Evolutionary conservation across 2,888 invertebrate genomes (phyloP).

Genomic region (Siphlonurus alternatus): DNA sequence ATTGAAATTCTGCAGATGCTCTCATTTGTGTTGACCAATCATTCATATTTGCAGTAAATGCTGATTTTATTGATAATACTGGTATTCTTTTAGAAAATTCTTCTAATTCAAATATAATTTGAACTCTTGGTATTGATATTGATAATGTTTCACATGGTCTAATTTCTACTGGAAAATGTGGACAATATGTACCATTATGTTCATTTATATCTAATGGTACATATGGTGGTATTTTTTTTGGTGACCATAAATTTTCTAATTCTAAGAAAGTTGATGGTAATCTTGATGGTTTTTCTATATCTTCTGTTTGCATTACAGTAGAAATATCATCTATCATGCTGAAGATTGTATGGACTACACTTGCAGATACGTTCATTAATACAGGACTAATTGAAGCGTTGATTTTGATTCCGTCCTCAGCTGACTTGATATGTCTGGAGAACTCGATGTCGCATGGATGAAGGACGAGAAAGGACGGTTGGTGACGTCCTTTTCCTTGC

Average conservation of each 20-base stretch:
- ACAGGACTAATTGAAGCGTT: constrained; percentile 47
- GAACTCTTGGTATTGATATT: constrained; percentile 37
- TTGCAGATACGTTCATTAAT: constrained; percentile 52
- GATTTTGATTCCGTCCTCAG: constrained; percentile 48
- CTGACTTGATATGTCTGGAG: constrained; percentile 39
- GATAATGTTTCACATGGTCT: constrained; percentile 34
- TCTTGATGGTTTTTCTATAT: constrained; percentile 20
- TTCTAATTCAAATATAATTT: constrained; percentile 46
- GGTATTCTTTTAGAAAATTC: constrained; percentile 28
- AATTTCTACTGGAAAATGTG: constrained; percentile 11
- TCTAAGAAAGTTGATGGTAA: constrained; percentile 21
- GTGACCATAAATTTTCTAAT: constrained; percentile 50
- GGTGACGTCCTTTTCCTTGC: constrained; percentile 9
- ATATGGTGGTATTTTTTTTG: constrained; percentile 38
- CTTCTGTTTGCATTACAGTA: constrained; percentile 16
- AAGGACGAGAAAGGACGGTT: constrained; percentile 28
- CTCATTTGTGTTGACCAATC: constrained; percentile 41
- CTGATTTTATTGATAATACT: constrained; percentile 35
- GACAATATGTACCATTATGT: neutral
- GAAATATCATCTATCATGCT: constrained; percentile 34
- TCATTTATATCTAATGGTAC: constrained; percentile 12
- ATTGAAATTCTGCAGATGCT: constrained; percentile 23
- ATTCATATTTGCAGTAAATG: constrained; percentile 39
- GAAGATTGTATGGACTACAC: constrained; percentile 44
- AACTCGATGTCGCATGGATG: constrained; percentile 55